Evolutionary conservation across 92 coral and sea anemone genomes (phyloP).

Genomic region (Umimayanthus kanabou): DNA sequence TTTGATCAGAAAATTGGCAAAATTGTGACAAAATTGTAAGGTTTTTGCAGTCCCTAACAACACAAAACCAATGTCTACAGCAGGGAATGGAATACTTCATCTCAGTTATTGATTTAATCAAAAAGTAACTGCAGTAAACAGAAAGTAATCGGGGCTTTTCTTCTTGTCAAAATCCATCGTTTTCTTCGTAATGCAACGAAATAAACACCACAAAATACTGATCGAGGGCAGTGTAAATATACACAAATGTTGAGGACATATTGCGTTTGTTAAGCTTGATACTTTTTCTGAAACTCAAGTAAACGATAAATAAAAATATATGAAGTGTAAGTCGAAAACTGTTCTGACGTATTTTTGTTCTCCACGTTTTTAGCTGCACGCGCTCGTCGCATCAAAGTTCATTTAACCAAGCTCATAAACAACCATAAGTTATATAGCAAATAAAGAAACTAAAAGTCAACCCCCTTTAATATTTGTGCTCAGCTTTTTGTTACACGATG

Average conservation of each 20-base stretch:
- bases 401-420: neutral
- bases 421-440: neutral
- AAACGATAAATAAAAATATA: slow-evolving; percentile 7
- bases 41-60: slow-evolving; percentile 2
- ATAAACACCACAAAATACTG: slow-evolving; percentile 11
- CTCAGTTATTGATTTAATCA: slow-evolving; percentile 15
- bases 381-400: slow-evolving; percentile 16
- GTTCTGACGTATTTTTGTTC: slow-evolving; percentile 21
- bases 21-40: neutral
- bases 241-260: slow-evolving; percentile 11
- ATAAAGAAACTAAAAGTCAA: neutral
- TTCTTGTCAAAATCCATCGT: slow-evolving; percentile 15
- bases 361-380: slow-evolving; percentile 20
- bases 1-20: slow-evolving; percentile 5
- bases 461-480: neutral
- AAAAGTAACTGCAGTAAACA: slow-evolving; percentile 12
- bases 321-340: slow-evolving; percentile 7
- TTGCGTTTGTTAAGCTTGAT: slow-evolving; percentile 15
- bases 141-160: slow-evolving; percentile 9
- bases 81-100: slow-evolving; percentile 12
- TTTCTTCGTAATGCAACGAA: slow-evolving; percentile 12
- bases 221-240: slow-evolving; percentile 7
- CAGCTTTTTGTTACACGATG: slow-evolving; percentile 5
- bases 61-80: slow-evolving; percentile 15
- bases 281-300: slow-evolving; percentile 9